These are phyloP conservation scores for Quiscalus mexicanus DNA, from an alignment of 2,113 vertebrate genomes.

Conservation along the genomic window DNA sequence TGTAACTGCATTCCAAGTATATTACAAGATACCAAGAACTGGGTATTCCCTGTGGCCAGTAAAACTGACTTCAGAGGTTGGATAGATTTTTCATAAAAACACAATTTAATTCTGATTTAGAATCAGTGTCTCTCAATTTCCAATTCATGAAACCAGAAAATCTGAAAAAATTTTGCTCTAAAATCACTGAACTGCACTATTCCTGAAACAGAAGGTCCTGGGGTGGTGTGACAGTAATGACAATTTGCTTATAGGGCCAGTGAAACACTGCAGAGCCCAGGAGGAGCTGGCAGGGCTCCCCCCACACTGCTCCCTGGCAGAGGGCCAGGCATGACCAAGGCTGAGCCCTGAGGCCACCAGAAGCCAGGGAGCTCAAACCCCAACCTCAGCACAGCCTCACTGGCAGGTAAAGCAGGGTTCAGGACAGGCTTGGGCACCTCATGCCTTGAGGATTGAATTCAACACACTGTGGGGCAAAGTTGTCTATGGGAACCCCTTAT, in stretches of 20 bases:
- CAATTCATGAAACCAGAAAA: not conserved
- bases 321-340: not conserved
- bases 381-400: not conserved
- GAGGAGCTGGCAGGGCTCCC: not conserved
- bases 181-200: not conserved
- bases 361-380: not conserved
- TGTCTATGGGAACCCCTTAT: accelerated
- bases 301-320: not conserved
- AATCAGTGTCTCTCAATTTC: not conserved
- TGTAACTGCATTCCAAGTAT: not conserved
- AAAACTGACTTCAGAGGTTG: not conserved
- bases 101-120: not conserved
- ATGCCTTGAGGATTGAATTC: not conserved
- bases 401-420: not conserved
- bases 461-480: not conserved
- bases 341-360: not conserved
- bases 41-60: not conserved
- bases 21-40: not conserved
- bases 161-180: not conserved
- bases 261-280: not conserved
- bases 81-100: not conserved
- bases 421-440: not conserved
- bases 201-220: not conserved
- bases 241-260: not conserved
- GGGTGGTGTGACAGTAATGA: accelerated